Conservation (phyloP, 1,140 invertebrate genomes). For the Drosophila mojavensis region DNA sequence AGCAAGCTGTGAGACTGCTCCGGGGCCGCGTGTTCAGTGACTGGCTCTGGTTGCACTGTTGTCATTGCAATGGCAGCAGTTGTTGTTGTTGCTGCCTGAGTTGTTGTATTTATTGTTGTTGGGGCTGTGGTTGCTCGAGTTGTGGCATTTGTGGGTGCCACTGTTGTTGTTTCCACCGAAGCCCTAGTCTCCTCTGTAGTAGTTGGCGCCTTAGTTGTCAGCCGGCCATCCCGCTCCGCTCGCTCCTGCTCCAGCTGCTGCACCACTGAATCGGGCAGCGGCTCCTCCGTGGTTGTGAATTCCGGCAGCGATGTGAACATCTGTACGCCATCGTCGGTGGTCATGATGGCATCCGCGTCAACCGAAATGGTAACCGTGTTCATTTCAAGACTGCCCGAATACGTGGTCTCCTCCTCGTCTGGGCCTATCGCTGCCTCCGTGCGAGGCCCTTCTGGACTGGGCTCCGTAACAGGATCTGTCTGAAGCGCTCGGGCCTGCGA, state of each 20-base stretch:
- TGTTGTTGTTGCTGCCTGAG: too few relatives aligned
- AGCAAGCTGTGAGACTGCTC: too few relatives aligned
- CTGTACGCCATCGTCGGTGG: constrained; percentile 37
- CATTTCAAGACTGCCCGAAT: neutral
- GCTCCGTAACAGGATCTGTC: neutral
- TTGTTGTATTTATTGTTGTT: too few relatives aligned
- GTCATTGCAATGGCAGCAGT: too few relatives aligned
- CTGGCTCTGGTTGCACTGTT: too few relatives aligned
- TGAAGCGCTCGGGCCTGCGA: neutral
- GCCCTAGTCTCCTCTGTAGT: too few relatives aligned
- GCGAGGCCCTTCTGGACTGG: neutral
- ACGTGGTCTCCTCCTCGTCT: constrained; percentile 18
- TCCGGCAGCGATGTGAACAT: constrained; percentile 33
- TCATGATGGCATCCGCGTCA: constrained; percentile 51
- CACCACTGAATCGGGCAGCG: constrained; percentile 56
- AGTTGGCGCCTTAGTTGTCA: too few relatives aligned
- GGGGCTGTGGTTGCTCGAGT: too few relatives aligned
- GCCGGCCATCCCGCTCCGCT: constrained; percentile 3
- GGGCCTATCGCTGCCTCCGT: too few relatives aligned
- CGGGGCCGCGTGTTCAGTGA: too few relatives aligned
- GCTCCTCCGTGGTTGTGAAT: constrained; percentile 47
- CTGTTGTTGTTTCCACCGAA: neutral
- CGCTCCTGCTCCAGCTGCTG: constrained; percentile 39
- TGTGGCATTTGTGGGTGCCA: too few relatives aligned
- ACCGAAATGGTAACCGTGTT: constrained; percentile 47